phyloP scores from a whole-genome alignment of 2,797 vertebrate genomes.

The Cercopithecus neglectus region DNA sequence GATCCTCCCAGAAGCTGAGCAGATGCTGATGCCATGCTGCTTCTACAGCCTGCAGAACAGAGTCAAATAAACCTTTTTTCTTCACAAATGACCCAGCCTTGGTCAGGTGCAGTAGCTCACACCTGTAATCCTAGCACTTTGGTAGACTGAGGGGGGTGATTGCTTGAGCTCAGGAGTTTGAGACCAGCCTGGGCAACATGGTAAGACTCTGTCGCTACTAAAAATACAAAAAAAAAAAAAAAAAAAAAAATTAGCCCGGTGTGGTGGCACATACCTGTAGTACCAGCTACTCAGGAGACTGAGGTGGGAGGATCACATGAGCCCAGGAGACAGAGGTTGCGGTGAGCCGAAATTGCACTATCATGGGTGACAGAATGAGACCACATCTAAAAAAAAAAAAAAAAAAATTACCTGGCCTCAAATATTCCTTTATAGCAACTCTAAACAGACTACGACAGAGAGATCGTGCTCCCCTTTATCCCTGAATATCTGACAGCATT shows the following conservation, averaged over 20 bases:
- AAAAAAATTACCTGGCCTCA: neutral
- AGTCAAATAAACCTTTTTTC: neutral
- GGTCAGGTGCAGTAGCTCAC: neutral
- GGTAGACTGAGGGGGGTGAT: neutral
- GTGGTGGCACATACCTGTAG: no score
- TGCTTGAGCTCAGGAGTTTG: neutral
- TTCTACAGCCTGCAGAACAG: neutral
- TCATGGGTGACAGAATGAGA: neutral
- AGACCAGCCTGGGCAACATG: neutral
- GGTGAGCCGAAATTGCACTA: neutral
- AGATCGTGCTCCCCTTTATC: neutral
- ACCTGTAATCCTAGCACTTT: neutral
- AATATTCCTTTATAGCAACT: neutral
- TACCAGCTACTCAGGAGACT: neutral
- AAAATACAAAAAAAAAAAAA: neutral
- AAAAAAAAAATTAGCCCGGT: no score
- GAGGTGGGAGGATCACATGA: neutral
- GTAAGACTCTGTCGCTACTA: neutral
- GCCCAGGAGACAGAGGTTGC: neutral
- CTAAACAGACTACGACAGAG: neutral
- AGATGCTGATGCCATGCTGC: neutral
- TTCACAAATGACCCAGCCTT: neutral
- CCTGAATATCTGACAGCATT: neutral
- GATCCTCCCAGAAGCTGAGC: neutral
- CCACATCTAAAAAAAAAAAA: neutral